These are phyloP conservation scores for Apis florea DNA, from an alignment of 1,140 invertebrate species.

Conservation along the genomic window DNA sequence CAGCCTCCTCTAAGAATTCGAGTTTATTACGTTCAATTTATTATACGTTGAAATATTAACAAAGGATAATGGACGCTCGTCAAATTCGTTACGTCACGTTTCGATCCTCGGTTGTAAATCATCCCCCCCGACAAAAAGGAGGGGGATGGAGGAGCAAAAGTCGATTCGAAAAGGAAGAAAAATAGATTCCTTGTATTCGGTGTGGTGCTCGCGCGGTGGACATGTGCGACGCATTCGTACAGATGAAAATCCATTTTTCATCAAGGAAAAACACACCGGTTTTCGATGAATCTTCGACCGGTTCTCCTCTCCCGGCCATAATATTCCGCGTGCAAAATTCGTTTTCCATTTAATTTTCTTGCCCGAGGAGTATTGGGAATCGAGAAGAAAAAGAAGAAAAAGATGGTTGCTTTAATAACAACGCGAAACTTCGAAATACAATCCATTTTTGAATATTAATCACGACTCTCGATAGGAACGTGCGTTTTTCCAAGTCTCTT, in stretches of 20 bases:
- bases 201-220: background rate
- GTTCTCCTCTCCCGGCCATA: background rate
- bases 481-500: background rate
- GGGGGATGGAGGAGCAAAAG: background rate
- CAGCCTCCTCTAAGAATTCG: too few species aligned
- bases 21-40: too few species aligned
- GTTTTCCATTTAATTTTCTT: background rate
- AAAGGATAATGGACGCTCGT: too few species aligned
- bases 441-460: background rate
- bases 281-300: conserved; percentile 4
- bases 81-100: background rate
- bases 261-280: background rate
- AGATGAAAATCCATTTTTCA: conserved; percentile 42
- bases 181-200: conserved; percentile 26
- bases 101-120: background rate
- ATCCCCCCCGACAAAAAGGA: too few species aligned
- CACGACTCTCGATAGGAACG: background rate
- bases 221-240: conserved; percentile 11
- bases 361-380: too few species aligned
- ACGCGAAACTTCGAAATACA: background rate
- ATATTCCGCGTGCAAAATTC: conserved; percentile 1
- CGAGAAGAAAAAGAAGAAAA: too few species aligned
- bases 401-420: background rate
- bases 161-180: conserved; percentile 3
- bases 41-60: background rate